Conservation (phyloP, 2,113 vertebrate genomes). For the Panthera leo region DNA sequence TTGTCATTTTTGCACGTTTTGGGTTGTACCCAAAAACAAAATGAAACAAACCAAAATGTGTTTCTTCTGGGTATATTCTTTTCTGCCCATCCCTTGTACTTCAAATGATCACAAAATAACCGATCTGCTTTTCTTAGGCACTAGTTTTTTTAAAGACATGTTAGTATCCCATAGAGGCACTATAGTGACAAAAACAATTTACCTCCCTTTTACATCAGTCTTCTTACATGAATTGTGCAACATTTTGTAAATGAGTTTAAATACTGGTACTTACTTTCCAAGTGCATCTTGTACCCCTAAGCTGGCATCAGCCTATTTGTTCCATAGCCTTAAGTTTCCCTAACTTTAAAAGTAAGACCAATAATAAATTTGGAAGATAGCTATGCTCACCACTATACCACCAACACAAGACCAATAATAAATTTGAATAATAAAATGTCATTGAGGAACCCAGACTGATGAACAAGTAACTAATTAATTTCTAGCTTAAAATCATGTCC, state of each 20-base stretch:
- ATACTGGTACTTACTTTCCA: background rate
- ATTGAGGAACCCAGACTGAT: background rate
- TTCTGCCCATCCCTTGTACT: background rate
- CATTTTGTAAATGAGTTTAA: background rate
- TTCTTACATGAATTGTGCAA: background rate
- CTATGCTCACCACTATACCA: too few species aligned
- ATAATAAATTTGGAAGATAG: background rate
- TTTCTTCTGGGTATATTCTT: background rate
- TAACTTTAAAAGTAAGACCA: background rate
- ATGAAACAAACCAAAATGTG: background rate
- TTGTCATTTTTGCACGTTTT: constrained; percentile 9
- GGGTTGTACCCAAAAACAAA: background rate
- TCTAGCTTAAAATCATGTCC: constrained; percentile 6
- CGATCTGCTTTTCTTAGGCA: background rate
- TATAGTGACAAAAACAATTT: background rate
- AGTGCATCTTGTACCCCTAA: background rate
- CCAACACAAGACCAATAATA: background rate
- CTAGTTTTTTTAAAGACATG: background rate
- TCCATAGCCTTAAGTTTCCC: constrained; percentile 11
- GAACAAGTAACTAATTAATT: constrained; percentile 30
- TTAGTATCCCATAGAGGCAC: background rate
- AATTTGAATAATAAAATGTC: constrained; percentile 39
- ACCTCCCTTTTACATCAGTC: background rate
- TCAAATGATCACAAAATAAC: background rate
- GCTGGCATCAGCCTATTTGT: background rate